phyloP scores from a whole-genome alignment of 2,797 vertebrate species.

The Liasis olivaceus region DNA sequence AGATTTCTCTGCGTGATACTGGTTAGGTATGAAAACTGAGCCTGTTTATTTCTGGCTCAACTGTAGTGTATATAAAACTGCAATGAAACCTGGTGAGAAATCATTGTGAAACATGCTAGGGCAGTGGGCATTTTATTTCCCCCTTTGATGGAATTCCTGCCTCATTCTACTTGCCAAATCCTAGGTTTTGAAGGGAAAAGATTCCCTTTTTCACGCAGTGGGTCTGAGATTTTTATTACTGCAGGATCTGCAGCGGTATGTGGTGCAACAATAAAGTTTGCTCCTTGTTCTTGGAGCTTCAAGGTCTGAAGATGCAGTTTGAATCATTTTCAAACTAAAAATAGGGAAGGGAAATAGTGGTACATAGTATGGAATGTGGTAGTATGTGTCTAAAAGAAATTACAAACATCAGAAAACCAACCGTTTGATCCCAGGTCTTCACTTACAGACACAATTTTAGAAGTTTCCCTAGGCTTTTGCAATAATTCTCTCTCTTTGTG shows the following conservation, averaged over 20 bases:
- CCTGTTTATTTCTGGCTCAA: neutral
- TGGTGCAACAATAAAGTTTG: neutral
- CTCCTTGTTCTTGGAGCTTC: neutral
- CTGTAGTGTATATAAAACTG: neutral
- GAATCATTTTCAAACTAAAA: neutral
- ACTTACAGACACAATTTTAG: neutral
- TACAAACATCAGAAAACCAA: neutral
- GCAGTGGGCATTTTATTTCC: neutral
- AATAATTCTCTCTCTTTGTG: neutral
- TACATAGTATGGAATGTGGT: neutral
- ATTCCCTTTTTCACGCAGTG: neutral
- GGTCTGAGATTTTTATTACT: neutral
- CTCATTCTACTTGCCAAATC: neutral
- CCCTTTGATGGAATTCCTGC: neutral
- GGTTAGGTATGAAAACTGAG: neutral
- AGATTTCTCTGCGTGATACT: neutral
- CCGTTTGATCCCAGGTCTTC: neutral
- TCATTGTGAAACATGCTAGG: neutral
- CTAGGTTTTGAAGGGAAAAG: neutral
- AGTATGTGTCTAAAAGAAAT: neutral
- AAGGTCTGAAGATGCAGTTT: neutral
- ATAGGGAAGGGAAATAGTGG: neutral
- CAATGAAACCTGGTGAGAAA: neutral
- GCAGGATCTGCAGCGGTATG: neutral
- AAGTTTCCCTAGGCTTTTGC: neutral